Evolutionary conservation across 2,113 vertebrate genomes (phyloP).

Genomic region (Balaeniceps rex): DNA sequence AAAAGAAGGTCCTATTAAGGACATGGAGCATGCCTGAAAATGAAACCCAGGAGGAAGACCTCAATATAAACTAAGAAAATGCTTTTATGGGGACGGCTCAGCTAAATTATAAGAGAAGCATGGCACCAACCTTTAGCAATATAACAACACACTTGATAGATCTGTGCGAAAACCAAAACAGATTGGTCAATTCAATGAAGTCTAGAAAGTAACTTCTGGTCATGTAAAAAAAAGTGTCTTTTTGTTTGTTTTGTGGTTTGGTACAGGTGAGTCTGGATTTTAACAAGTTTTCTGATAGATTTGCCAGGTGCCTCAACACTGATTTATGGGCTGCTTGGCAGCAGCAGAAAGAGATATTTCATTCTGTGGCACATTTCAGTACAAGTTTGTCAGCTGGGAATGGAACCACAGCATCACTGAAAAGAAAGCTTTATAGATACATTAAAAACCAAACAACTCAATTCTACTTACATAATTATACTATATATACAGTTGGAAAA

Average conservation of each 20-base stretch:
- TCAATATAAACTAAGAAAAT: background rate
- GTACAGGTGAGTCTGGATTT: background rate
- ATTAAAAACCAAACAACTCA: background rate
- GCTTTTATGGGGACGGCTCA: background rate
- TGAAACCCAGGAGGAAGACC: background rate
- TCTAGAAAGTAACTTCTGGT: background rate
- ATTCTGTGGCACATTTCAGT: background rate
- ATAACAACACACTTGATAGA: background rate
- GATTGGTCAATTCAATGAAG: background rate
- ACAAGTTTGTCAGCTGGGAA: background rate
- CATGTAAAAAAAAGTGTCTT: background rate
- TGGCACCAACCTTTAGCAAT: background rate
- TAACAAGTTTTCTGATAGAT: background rate
- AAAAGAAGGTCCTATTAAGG: background rate
- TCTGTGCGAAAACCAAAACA: background rate
- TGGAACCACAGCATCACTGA: background rate
- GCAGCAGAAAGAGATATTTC: background rate
- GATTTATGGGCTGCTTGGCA: conserved; percentile 2
- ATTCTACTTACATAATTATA: background rate
- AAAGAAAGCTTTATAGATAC: background rate
- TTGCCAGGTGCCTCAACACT: background rate
- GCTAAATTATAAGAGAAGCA: background rate
- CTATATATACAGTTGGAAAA: background rate
- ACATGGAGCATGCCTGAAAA: background rate
- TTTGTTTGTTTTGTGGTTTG: background rate